phyloP scores from a whole-genome alignment of 1,140 invertebrate genomes.

The Bombus turneri region DNA sequence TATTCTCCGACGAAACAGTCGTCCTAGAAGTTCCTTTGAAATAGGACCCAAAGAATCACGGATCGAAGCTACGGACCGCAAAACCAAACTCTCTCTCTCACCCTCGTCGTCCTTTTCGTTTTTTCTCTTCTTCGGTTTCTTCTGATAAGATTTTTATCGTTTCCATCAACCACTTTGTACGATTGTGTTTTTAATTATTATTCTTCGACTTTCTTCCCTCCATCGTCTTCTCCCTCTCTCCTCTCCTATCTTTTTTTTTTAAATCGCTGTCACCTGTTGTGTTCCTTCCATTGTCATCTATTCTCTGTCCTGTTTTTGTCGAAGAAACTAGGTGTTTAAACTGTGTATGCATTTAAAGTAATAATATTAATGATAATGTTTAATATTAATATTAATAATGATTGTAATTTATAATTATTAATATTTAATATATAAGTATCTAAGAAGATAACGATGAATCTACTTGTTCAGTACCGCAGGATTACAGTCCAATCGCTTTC shows the following conservation, averaged over 20 bases:
- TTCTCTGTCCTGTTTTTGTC: slow-evolving; percentile 68
- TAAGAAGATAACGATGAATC: slow-evolving; percentile 67
- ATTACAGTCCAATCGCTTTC: slow-evolving; percentile 61
- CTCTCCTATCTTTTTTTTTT: background rate
- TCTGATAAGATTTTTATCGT: background rate
- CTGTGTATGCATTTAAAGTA: slow-evolving; percentile 80
- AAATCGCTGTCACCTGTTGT: slow-evolving; percentile 1
- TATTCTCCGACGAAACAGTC: slow-evolving; percentile 54
- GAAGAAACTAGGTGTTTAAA: slow-evolving; percentile 74
- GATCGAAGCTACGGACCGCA: slow-evolving; percentile 51
- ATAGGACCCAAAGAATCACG: slow-evolving; percentile 71
- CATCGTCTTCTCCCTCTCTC: background rate
- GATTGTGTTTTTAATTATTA: slow-evolving; percentile 34
- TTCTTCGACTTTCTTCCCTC: background rate
- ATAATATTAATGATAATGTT: slow-evolving; percentile 75
- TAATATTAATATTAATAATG: slow-evolving; percentile 77
- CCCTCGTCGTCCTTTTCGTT: slow-evolving; percentile 12
- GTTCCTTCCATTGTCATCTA: slow-evolving; percentile 14
- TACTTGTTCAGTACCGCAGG: slow-evolving; percentile 64
- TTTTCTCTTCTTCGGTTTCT: background rate
- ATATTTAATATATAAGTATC: slow-evolving; percentile 80
- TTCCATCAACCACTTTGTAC: slow-evolving; percentile 38
- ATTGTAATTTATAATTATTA: slow-evolving; percentile 81
- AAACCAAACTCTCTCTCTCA: slow-evolving; percentile 51
- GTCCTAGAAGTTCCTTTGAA: slow-evolving; percentile 66